Base-by-base conservation (phyloP, 2,113 vertebrate genomes). In the Eupsittula cactorum region DNA sequence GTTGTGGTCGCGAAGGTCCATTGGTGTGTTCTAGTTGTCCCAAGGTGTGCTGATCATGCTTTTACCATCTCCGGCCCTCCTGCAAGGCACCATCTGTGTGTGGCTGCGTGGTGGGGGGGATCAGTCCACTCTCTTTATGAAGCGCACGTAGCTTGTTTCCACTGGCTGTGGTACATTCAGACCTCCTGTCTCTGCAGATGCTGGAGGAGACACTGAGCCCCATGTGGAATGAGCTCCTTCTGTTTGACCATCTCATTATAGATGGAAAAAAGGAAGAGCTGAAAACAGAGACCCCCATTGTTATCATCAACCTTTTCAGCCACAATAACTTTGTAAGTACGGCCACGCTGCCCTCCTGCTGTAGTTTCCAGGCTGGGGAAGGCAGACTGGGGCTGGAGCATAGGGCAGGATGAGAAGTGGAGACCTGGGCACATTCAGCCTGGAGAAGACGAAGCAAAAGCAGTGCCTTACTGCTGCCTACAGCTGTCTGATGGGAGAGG, bases 241-340 rank as follows among this genome's bases (percentile, higher is more conserved):
- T 99, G 53, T 99, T 99, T 82, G 98, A 99, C 71, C 98, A 98
- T 96, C 97, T 99, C 41, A 97, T 99, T 3, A 93, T 99, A 65
- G 99, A 99, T 39, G 99, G 99, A 63, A 98, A 97, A 33, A 98
- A 97, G 88, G 98, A 99, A 28, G 98, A 99, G 9, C 92, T 99
- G 76, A 98, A 98, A 82, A 97, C 97, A 49, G 99, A 99, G 92
- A 98, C 98, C 0, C 99, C 99, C 0, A 92, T 99, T 11, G 37
- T 99, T 94, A 95, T 98, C 92, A 95, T 99, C 96, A 99, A 97
- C 73, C 85, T 99, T 95, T 99, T 98, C 46, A 98, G 99, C 95
- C 96, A 99, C 47, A 98, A 98, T 81, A 98, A 97, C 94, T 97
- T 98, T 96, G 98, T 99, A 96, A 98, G 98, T 98, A 79, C 41